Evolutionary conservation across 2,888 invertebrate genomes (phyloP), one percentile per base, ranked within the genome.

Genomic region (Sarcophaga carnaria): DNA sequence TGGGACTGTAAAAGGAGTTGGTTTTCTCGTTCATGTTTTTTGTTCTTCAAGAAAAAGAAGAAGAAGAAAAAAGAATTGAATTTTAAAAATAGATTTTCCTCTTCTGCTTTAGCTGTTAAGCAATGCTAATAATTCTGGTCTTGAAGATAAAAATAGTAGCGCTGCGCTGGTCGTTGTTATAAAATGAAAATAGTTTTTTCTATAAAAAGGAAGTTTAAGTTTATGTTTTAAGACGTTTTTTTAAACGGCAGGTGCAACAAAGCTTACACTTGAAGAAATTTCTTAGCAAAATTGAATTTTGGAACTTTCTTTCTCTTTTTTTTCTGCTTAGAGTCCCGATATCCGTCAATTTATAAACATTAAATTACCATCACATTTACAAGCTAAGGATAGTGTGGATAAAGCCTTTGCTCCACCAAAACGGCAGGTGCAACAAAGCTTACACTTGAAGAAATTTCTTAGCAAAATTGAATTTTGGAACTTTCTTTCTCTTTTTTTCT

Each of bases 301-400:
- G 1, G 20, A 20, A 20, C 1, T 20, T 20, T 20, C 1, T 20
- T 17, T 74, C 37, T 22, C 71, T 20, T 54, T 47, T 12, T 63
- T 84, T 54, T 81, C 8, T 70, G 88, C 88, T 0, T 85, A 91
- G 91, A 89, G 89, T 75, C 91, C 91, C 4, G 90, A 91, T 72
- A 86, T 91, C 0, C 88, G 89, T 25, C 88, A 87, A 11, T 89
- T 89, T 72, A 82, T 91, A 4, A 83, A 87, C 54, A 64, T 88
- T 25, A 64, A 89, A 69, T 71, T 89, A 69, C 86, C 88, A 1
- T 3, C 75, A 14, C 79, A 82, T 76, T 71, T 86, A 27, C 77
- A 72, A 67, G 25, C 80, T 3, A 66, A 78, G 62, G 85, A 89
- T 59, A 27, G 20, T 67, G 81, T 86, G 25, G 89, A 88, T 62